Conservation (phyloP, 2,888 invertebrate species). For the Seladonia tumulorum region DNA sequence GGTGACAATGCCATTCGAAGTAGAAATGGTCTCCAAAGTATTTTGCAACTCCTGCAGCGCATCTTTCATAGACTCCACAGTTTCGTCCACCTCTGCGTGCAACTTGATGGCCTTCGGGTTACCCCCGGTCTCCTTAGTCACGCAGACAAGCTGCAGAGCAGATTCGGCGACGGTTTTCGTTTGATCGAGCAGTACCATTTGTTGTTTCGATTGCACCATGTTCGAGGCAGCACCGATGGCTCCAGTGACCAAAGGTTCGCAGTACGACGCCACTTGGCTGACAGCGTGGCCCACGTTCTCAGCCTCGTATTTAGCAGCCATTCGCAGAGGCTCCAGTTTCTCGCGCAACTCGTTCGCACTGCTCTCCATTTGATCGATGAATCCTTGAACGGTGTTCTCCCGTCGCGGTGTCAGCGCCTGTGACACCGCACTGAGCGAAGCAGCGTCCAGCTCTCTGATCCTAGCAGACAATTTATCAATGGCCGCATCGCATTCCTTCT, state of each 20-base stretch:
- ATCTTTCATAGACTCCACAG: conserved; percentile 90
- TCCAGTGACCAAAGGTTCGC: conserved; percentile 93
- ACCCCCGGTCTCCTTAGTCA: conserved; percentile 95
- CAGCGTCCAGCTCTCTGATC: conserved; percentile 93
- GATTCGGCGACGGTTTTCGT: conserved; percentile 97
- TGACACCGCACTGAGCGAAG: conserved; percentile 94
- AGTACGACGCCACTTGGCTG: conserved; percentile 90
- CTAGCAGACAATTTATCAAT: conserved; percentile 91
- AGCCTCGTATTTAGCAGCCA: conserved; percentile 95
- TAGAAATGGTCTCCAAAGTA: conserved; percentile 92
- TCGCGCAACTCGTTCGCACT: conserved; percentile 93
- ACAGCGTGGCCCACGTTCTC: conserved; percentile 97
- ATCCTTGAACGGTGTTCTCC: conserved; percentile 90
- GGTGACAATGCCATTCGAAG: conserved; percentile 95
- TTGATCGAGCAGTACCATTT: conserved; percentile 94
- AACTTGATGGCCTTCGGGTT: conserved; percentile 94
- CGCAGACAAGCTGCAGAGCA: conserved; percentile 93
- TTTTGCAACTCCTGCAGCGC: conserved; percentile 92
- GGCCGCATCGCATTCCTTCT: conserved; percentile 95
- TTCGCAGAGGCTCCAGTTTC: conserved; percentile 92
- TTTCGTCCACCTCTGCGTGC: conserved; percentile 94
- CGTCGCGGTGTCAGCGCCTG: conserved; percentile 90
- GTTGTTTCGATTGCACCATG: conserved; percentile 94
- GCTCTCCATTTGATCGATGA: conserved; percentile 91
- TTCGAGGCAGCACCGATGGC: conserved; percentile 95